phyloP scores from a whole-genome alignment of 2,888 invertebrate genomes.

The Keiferia lycopersicella region DNA sequence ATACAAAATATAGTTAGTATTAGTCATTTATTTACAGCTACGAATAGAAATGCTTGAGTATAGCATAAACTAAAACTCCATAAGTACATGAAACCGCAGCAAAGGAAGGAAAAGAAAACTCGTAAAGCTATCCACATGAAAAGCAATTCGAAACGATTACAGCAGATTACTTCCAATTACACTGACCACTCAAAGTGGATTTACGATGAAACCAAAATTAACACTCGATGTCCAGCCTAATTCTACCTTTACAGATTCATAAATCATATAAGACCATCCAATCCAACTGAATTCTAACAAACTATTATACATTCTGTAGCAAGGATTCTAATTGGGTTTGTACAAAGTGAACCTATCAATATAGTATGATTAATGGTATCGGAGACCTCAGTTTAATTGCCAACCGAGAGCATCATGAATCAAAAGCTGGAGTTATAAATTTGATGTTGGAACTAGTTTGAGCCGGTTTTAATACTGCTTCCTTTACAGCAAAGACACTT shows the following conservation, averaged over 20 bases:
- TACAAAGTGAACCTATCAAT: slow-evolving; percentile 75
- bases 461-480: slow-evolving; percentile 51
- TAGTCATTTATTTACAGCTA: not conserved
- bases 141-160: slow-evolving; percentile 53
- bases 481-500: slow-evolving; percentile 41
- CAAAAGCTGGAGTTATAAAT: slow-evolving; percentile 72
- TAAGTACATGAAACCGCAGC: slow-evolving; percentile 21
- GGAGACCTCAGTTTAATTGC: slow-evolving; percentile 73
- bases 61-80: slow-evolving; percentile 31
- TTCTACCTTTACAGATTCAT: slow-evolving; percentile 59
- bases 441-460: slow-evolving; percentile 70
- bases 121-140: slow-evolving; percentile 52
- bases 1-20: not conserved
- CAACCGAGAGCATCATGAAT: slow-evolving; percentile 72
- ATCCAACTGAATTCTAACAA: slow-evolving; percentile 57
- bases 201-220: slow-evolving; percentile 72
- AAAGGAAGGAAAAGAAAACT: slow-evolving; percentile 29
- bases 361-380: slow-evolving; percentile 77
- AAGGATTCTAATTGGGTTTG: slow-evolving; percentile 78
- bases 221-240: slow-evolving; percentile 63
- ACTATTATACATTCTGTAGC: slow-evolving; percentile 25
- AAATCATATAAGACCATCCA: slow-evolving; percentile 65
- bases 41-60: not conserved
- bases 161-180: slow-evolving; percentile 64
- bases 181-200: slow-evolving; percentile 61